These are phyloP conservation scores for Solenopsis invicta DNA, from an alignment of 1,140 invertebrate genomes.

Conservation along the genomic window DNA sequence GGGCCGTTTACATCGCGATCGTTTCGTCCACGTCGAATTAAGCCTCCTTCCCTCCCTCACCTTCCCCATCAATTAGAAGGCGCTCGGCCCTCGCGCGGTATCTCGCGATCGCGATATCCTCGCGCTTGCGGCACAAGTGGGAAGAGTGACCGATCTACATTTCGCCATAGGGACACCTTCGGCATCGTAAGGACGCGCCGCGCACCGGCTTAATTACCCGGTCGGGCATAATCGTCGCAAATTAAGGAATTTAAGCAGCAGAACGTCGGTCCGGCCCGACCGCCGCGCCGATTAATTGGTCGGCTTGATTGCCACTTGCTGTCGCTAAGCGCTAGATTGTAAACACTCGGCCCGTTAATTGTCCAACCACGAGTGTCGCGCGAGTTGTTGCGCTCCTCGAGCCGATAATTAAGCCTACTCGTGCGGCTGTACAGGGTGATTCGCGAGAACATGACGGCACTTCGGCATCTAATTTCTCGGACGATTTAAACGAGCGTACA, in stretches of 20 bases:
- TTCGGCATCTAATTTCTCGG: not conserved
- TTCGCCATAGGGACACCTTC: constrained; percentile 20
- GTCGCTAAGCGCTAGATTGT: constrained; percentile 81
- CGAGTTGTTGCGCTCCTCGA: constrained; percentile 61
- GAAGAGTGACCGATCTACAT: not conserved
- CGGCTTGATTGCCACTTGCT: constrained; percentile 81
- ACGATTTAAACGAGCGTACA: not conserved
- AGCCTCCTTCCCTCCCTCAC: not conserved
- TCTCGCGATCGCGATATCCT: constrained; percentile 39
- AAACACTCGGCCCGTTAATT: constrained; percentile 83
- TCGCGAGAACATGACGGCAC: not conserved
- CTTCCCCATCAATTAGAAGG: constrained; percentile 36
- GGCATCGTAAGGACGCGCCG: not conserved
- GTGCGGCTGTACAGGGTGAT: constrained; percentile 3
- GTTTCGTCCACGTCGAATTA: constrained; percentile 32
- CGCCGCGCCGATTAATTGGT: constrained; percentile 79
- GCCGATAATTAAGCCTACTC: constrained; percentile 79
- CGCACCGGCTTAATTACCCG: constrained; percentile 67
- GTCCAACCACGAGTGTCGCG: constrained; percentile 73
- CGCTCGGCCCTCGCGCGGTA: constrained; percentile 3
- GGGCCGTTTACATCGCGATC: constrained; percentile 40
- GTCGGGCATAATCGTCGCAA: constrained; percentile 73
- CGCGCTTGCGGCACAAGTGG: not conserved
- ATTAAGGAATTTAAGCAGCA: constrained; percentile 73
- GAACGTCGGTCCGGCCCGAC: constrained; percentile 37